These are phyloP conservation scores for Amblyjoppa proteus DNA, from an alignment of 2,888 invertebrate species.

Conservation along the genomic window DNA sequence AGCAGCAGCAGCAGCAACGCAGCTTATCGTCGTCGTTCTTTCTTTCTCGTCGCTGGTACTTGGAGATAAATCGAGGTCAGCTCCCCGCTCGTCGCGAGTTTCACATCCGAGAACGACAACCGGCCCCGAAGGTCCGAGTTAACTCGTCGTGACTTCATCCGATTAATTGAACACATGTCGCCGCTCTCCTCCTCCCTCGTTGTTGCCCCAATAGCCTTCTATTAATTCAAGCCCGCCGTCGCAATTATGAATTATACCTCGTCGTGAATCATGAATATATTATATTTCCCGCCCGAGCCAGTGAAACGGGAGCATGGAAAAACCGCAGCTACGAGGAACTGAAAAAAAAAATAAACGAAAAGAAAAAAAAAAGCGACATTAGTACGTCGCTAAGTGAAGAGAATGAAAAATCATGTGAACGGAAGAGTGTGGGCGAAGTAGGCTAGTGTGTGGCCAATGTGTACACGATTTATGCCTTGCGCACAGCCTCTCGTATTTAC, in stretches of 20 bases:
- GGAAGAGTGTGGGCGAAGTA: constrained; percentile 60
- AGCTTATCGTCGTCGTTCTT: constrained; percentile 46
- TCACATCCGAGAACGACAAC: constrained; percentile 65
- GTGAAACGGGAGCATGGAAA: neutral
- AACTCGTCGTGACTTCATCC: constrained; percentile 60
- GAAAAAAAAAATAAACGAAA: neutral
- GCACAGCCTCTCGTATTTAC: constrained; percentile 44
- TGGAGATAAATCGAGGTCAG: constrained; percentile 67
- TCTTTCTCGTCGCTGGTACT: constrained; percentile 46
- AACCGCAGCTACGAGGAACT: neutral
- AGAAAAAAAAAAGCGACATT: neutral
- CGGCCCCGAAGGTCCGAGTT: constrained; percentile 21
- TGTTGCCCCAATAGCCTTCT: neutral
- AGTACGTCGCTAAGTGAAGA: constrained; percentile 6
- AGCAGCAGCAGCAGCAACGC: constrained; percentile 35
- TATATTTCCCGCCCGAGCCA: neutral
- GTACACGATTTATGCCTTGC: constrained; percentile 22
- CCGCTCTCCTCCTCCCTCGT: constrained; percentile 8
- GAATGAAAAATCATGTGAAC: constrained; percentile 53
- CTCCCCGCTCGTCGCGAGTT: constrained; percentile 61
- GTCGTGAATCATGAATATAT: constrained; percentile 21
- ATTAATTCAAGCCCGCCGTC: neutral
- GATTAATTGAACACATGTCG: constrained; percentile 63
- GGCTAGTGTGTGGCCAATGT: constrained; percentile 36
- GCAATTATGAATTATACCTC: constrained; percentile 1